phyloP scores from a whole-genome alignment of 2,113 vertebrate species.

The Ciconia boyciana region DNA sequence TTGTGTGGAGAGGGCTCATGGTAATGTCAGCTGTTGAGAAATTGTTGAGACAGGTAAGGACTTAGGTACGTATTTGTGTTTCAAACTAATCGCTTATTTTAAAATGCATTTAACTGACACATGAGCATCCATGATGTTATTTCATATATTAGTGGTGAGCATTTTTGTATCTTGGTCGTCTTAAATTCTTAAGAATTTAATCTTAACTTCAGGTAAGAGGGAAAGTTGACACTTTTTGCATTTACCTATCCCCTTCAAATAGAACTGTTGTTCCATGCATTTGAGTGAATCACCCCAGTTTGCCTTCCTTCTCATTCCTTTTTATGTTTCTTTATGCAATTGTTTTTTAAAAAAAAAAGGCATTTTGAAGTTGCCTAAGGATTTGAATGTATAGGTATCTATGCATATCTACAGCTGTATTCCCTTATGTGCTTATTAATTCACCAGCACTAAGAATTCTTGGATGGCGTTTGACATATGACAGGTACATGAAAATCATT shows the following conservation, averaged over 20 bases:
- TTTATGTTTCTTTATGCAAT: neutral
- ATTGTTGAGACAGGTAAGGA: slow-evolving; percentile 88
- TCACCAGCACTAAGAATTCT: neutral
- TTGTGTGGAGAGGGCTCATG: slow-evolving; percentile 96
- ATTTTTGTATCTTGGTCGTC: neutral
- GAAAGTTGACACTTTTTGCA: neutral
- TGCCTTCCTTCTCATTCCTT: neutral
- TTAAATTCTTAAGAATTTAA: neutral
- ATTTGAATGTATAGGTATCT: neutral
- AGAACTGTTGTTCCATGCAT: neutral
- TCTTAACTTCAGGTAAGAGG: neutral
- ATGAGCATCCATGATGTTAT: neutral
- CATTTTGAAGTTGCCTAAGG: neutral
- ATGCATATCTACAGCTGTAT: neutral
- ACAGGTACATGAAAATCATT: slow-evolving; percentile 29
- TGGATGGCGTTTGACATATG: neutral
- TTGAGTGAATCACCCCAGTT: neutral
- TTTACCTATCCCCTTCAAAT: neutral
- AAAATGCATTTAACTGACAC: neutral
- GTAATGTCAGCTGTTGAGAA: slow-evolving; percentile 96
- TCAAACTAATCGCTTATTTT: neutral
- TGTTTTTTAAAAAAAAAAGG: neutral
- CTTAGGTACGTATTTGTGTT: neutral
- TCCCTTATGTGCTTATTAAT: slow-evolving; percentile 34
- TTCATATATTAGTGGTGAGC: neutral